These are phyloP conservation scores for Agriotes lineatus DNA, from an alignment of 2,888 invertebrate genomes.

Conservation along the genomic window DNA sequence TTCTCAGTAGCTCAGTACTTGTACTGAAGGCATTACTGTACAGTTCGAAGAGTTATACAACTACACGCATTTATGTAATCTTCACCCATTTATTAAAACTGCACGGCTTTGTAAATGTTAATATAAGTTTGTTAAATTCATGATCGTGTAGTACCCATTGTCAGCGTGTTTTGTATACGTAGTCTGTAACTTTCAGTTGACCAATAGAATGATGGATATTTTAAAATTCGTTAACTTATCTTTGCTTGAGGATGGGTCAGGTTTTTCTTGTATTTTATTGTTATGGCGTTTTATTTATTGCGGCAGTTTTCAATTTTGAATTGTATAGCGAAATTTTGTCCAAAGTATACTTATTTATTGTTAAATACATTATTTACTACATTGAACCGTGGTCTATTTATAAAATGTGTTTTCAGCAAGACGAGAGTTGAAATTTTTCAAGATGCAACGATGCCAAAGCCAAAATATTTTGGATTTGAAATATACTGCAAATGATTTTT, in stretches of 20 bases:
- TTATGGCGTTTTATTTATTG: constrained; percentile 8
- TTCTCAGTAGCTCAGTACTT: too few species aligned
- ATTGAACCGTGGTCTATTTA: not conserved
- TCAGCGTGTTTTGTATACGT: not conserved
- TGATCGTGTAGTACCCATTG: not conserved
- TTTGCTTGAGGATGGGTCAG: too few species aligned
- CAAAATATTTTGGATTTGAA: too few species aligned
- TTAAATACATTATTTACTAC: constrained; percentile 4
- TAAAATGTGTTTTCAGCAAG: too few species aligned
- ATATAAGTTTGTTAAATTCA: not conserved
- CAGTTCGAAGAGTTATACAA: not conserved
- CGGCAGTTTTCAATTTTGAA: constrained; percentile 2
- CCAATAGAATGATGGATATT: too few species aligned
- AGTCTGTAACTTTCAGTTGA: too few species aligned
- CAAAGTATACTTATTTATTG: constrained; percentile 13
- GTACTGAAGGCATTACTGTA: too few species aligned
- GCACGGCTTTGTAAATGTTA: not conserved
- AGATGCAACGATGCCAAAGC: too few species aligned
- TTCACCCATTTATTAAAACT: too few species aligned
- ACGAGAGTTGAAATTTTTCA: too few species aligned
- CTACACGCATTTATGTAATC: not conserved
- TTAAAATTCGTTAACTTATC: too few species aligned
- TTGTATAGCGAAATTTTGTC: constrained; percentile 7
- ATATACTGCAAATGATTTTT: too few species aligned
- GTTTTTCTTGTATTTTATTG: constrained; percentile 14